Evolutionary conservation across 2,797 vertebrate genomes (phyloP).

Genomic region (Anableps anableps): DNA sequence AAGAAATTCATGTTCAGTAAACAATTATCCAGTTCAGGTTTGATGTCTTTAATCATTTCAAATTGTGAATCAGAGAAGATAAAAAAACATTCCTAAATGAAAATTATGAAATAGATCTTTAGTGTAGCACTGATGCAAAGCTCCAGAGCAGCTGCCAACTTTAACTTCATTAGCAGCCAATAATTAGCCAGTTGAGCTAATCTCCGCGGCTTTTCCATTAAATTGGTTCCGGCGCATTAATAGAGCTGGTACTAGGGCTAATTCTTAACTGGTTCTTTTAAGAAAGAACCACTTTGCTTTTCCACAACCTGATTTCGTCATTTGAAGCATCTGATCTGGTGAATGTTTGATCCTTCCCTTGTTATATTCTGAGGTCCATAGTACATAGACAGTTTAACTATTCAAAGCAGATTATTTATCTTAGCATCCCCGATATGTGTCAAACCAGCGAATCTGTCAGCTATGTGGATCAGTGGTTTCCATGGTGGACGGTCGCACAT

Average conservation of each 20-base stretch:
- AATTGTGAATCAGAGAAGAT: not conserved
- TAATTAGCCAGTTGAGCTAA: not conserved
- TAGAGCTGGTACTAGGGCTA: not conserved
- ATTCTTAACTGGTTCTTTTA: not conserved
- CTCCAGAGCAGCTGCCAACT: not conserved
- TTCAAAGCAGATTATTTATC: not conserved
- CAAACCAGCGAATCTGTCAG: too few relatives aligned
- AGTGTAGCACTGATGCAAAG: not conserved
- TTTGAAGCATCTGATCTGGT: too few relatives aligned
- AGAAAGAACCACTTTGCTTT: not conserved
- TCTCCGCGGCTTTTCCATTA: not conserved
- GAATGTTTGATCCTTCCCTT: too few relatives aligned
- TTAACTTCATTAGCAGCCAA: not conserved
- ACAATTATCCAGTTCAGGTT: not conserved
- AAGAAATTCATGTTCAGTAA: not conserved
- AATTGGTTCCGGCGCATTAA: not conserved
- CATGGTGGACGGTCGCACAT: too few relatives aligned
- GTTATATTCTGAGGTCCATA: too few relatives aligned
- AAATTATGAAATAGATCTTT: not conserved
- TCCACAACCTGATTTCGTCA: too few relatives aligned
- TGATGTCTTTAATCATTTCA: not conserved
- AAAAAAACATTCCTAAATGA: not conserved
- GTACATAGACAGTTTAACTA: too few relatives aligned
- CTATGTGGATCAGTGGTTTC: too few relatives aligned
- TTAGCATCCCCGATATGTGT: too few relatives aligned